phyloP scores from a whole-genome alignment of 2,113 vertebrate species.

The Tragelaphus strepsiceros region DNA sequence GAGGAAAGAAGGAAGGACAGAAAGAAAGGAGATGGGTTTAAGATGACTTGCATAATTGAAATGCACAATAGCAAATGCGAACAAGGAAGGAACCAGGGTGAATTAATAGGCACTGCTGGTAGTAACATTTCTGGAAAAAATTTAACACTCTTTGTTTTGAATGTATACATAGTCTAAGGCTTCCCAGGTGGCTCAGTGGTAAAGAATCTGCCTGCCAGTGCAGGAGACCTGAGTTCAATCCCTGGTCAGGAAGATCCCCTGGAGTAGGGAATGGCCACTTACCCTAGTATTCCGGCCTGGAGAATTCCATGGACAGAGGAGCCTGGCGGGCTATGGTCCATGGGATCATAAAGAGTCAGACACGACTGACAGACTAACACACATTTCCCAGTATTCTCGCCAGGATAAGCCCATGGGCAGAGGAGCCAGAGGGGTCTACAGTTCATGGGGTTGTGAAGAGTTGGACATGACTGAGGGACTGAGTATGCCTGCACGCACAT shows the following conservation, averaged over 20 bases:
- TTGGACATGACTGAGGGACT: not conserved
- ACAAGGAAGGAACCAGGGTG: not conserved
- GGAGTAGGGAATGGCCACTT: not conserved
- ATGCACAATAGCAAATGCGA: not conserved
- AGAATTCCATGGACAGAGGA: not conserved
- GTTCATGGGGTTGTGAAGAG: not conserved
- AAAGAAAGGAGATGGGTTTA: not conserved
- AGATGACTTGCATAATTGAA: conserved; percentile 61
- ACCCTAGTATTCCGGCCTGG: not conserved
- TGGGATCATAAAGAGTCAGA: not conserved
- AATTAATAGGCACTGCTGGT: not conserved
- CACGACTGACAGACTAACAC: not conserved
- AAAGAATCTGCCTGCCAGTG: not conserved
- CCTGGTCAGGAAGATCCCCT: not conserved
- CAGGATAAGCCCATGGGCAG: not conserved
- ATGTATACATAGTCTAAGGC: not conserved
- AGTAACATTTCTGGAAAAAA: not conserved
- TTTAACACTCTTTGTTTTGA: not conserved
- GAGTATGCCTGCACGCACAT: not conserved
- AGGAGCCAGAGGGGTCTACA: not conserved
- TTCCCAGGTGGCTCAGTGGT: not conserved
- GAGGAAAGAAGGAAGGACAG: not conserved
- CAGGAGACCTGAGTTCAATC: not conserved
- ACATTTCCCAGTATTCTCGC: not conserved
- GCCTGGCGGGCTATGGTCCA: not conserved